Evolutionary conservation across 1,140 invertebrate species (phyloP), one percentile per base, ranked within the genome.

Genomic region (Zaprionus tsacasi): DNA sequence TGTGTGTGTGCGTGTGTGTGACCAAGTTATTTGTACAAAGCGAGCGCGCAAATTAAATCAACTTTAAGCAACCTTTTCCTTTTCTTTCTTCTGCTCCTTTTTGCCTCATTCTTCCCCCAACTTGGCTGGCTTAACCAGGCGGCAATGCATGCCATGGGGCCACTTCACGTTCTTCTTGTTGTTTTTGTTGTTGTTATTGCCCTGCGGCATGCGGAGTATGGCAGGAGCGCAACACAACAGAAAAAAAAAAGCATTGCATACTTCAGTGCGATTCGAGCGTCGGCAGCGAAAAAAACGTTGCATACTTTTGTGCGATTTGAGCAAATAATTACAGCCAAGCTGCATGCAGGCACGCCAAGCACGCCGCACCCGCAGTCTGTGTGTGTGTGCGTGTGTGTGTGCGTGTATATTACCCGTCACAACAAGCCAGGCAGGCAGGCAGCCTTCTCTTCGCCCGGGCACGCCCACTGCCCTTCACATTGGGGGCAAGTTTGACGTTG

Each of bases 291-390:
- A 66, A 67, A 67, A 61, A 70, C 66, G 50, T 52, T 65, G 76
- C 70, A 79, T 83, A 83, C 72, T 83, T 83, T 80, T 71, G 73
- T 70, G 66, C 78, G 81, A 78, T 80, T 80, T 83, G 59, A 83
- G 81, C 74, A 82, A 83, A 83, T 83, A 83, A 80, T 83, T 83
- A 77, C 71, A 70, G 15, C 40, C 40, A 45, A 15, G 40, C 38
- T 54, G 57, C 27, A 77, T 81, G 72, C 76, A 72, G 65, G 68
- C 70, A 70, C 59, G 52, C 50, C 38, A 43, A 50, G 58, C 21
- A 21, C 25, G 59, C 38, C 8, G n/a, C 59, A 15, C 43, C 17
- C 43, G 38, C 21, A 36, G 48, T 69, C 27, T 59, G 38, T n/a
- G 45, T 50, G 61, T 36, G 57, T 6, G 17, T 36, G 12, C 11